A percentile compares a stretch with the other conserved stretches of the same genome.
Conservation (phyloP, 2,888 invertebrate species). For the Caenorhabditis doughertyi region DNA sequence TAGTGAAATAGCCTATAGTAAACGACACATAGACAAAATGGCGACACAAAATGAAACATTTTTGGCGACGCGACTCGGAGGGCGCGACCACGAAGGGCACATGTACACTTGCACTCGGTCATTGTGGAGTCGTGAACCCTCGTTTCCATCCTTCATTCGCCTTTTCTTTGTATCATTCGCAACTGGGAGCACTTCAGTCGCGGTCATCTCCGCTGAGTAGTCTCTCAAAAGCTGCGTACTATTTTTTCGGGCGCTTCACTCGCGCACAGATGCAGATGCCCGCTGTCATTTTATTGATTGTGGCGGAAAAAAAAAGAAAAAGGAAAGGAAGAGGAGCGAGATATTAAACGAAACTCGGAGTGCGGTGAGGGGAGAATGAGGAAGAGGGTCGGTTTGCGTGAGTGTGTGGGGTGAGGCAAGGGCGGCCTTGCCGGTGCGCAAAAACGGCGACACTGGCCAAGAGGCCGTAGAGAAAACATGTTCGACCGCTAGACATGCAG, state of each 20-base stretch:
- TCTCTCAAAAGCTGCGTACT: conserved; percentile 47
- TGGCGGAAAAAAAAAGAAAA: conserved; percentile 49
- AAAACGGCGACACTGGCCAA: conserved; percentile 56
- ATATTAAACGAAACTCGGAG: conserved; percentile 31
- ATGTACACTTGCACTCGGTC: conserved; percentile 50
- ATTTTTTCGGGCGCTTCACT: conserved; percentile 52
- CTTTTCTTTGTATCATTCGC: conserved; percentile 48
- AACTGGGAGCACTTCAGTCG: conserved; percentile 52
- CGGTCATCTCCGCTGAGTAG: conserved; percentile 22
- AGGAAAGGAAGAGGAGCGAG: conserved; percentile 35
- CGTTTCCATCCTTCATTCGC: conserved; percentile 43
- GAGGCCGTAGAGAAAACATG: conserved; percentile 56
- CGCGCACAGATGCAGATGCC: conserved; percentile 47
- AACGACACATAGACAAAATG: conserved; percentile 31
- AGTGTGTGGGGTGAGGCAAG: conserved; percentile 51
- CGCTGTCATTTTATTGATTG: conserved; percentile 62
- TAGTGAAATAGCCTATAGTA: background rate
- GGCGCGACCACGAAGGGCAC: conserved; percentile 16
- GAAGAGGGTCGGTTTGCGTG: conserved; percentile 47
- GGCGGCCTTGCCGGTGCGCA: conserved; percentile 54
- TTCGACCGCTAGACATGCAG: conserved; percentile 62
- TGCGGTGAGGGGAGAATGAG: conserved; percentile 19
- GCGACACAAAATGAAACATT: conserved; percentile 31
- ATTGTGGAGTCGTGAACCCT: conserved; percentile 45
- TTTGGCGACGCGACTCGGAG: conserved; percentile 17